Base-by-base conservation (phyloP, 2,113 vertebrate species). In the Indri indri region DNA sequence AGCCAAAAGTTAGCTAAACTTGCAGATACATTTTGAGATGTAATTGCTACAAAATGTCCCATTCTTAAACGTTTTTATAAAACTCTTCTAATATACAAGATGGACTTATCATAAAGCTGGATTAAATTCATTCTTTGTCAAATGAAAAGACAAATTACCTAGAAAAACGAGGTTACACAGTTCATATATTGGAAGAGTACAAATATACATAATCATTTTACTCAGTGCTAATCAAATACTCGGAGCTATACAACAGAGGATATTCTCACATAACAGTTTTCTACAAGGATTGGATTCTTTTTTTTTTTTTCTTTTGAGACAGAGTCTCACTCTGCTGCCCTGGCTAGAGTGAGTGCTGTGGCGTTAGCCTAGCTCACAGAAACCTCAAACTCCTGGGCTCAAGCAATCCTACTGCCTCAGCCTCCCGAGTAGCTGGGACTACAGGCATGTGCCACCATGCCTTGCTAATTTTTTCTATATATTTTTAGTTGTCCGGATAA, bases 1-100 rank as follows among this genome's bases (percentile, higher is more conserved):
- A 84, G 30, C 5, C 90, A 45, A 63, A 90, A 90, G 25, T 59
- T 70, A 76, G 42, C 37, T 91, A 81, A 68, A 84, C 17, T 66
- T 66, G 11, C 66, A 79, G 37, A 47, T 77, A 80, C 14, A 70
- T 47, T 90, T 81, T 32, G 6, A 7, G 42, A 63, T 37, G 22
- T 30, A 73, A 83, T 40, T 89, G 80, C 92, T 97, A 94, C 94
- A 96, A 93, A 32, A 94, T 45, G 96, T 97, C 65, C 13, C 65
- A 96, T 93, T 95, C 96, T 97, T 97, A 42, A 98, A 6, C 88
- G 94, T 92, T 96, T 90, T 90, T 91, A 95, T 94, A 95, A 95
- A 96, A 97, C 95, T 96, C 94, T 96, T 97, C 84, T 77, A 96
- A 96, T 93, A 96, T 59, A 82, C n/a, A 95, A 4, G 27, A 50